Conservation (phyloP, 2,888 invertebrate genomes). For the Cheilosia vernalis region DNA sequence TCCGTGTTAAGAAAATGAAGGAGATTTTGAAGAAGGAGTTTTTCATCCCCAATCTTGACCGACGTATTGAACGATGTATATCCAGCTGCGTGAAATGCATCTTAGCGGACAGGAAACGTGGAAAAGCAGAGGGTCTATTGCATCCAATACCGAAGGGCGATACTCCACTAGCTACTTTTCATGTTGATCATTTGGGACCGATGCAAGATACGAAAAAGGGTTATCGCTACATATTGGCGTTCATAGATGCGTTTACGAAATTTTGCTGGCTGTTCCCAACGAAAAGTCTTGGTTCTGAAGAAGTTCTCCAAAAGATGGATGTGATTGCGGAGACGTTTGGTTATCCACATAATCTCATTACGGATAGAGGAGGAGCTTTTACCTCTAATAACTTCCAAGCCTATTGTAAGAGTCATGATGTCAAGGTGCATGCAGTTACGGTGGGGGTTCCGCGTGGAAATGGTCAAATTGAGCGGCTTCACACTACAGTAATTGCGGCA, state of each 20-base stretch:
- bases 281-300: constrained; percentile 51
- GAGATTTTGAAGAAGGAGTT: constrained; percentile 47
- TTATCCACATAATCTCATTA: constrained; percentile 43
- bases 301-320: constrained; percentile 61
- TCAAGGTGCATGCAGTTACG: constrained; percentile 41
- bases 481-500: constrained; percentile 18
- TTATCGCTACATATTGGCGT: constrained; percentile 79
- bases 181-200: constrained; percentile 80
- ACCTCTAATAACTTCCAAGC: constrained; percentile 45
- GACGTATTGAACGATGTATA: constrained; percentile 33
- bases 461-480: constrained; percentile 61
- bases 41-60: constrained; percentile 26
- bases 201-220: too few species aligned
- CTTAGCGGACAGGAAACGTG: constrained; percentile 73
- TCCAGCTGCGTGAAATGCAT: constrained; percentile 55
- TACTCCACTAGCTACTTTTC: constrained; percentile 78
- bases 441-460: constrained; percentile 52
- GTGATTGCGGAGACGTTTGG: constrained; percentile 54
- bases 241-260: constrained; percentile 79
- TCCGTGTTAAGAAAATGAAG: constrained; percentile 44
- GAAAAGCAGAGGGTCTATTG: constrained; percentile 76
- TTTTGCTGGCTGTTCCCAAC: constrained; percentile 72
- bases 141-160: constrained; percentile 79
- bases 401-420: constrained; percentile 46
- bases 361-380: constrained; percentile 59